phyloP scores from a whole-genome alignment of 2,888 invertebrate genomes.

The Acanthopleura granulata region DNA sequence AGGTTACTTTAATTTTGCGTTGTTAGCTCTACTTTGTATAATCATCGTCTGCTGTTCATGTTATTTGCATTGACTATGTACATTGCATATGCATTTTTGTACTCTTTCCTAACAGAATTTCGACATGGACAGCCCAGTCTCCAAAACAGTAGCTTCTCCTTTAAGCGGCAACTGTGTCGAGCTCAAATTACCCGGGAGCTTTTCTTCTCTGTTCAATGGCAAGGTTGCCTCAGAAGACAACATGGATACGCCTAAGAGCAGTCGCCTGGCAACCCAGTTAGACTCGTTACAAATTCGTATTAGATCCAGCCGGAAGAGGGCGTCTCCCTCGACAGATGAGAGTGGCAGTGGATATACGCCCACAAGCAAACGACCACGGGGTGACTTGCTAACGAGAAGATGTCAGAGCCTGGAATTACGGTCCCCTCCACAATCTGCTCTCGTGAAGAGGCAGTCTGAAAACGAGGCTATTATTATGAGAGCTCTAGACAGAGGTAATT shows the following conservation, averaged over 20 bases:
- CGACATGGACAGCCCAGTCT: not conserved
- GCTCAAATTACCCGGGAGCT: not conserved
- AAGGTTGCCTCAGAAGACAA: not conserved
- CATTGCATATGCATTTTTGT: no score
- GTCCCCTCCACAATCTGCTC: not conserved
- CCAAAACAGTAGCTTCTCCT: not conserved
- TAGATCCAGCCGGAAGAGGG: not conserved
- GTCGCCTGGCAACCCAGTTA: not conserved
- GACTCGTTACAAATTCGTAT: not conserved
- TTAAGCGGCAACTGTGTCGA: no score
- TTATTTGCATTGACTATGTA: no score
- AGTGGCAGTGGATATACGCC: not conserved
- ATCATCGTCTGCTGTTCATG: no score
- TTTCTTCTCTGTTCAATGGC: not conserved
- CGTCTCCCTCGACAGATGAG: not conserved
- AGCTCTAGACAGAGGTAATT: conserved; percentile 1
- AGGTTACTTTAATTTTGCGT: no score
- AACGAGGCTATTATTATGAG: not conserved
- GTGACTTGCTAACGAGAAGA: not conserved
- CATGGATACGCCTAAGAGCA: not conserved
- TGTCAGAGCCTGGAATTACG: not conserved
- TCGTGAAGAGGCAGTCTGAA: not conserved
- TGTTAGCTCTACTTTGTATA: no score
- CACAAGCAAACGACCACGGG: not conserved
- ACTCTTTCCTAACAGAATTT: not conserved